Evolutionary conservation across 2,888 invertebrate species (phyloP).

Genomic region (Octodonta nipae): DNA sequence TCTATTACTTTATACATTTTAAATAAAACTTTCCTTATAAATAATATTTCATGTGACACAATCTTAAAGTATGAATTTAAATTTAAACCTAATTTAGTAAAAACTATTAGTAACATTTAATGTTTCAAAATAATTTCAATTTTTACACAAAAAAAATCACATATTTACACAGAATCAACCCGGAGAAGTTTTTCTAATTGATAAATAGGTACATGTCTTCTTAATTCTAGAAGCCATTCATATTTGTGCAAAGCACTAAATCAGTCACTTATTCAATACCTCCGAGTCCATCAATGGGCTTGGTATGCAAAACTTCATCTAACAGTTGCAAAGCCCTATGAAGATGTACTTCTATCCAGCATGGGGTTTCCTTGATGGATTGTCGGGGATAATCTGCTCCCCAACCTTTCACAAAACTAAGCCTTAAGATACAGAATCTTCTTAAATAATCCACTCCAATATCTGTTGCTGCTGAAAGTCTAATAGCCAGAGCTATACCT

Average conservation of each 20-base stretch:
- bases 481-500: conserved; percentile 55
- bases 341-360: conserved; percentile 91
- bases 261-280: conserved; percentile 54
- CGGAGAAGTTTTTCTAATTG: too few species aligned
- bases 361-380: conserved; percentile 96
- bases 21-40: neutral
- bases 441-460: conserved; percentile 96
- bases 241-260: too few species aligned
- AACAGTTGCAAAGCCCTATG: conserved; percentile 90
- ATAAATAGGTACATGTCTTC: too few species aligned
- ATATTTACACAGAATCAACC: neutral
- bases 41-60: neutral
- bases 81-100: neutral
- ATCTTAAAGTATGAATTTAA: neutral
- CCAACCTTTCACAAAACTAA: conserved; percentile 99
- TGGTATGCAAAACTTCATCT: conserved; percentile 92
- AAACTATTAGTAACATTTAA: neutral
- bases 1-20: neutral
- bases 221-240: neutral
- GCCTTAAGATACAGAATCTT: conserved; percentile 85
- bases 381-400: conserved; percentile 94
- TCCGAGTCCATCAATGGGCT: conserved; percentile 86
- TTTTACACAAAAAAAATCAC: neutral
- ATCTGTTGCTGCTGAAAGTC: conserved; percentile 84
- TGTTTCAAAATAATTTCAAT: neutral